A percentile compares a stretch with the other conserved stretches of the same genome.
These are phyloP conservation scores for Halcyon badia DNA, from an alignment of 2,797 vertebrate species.

Conservation along the genomic window DNA sequence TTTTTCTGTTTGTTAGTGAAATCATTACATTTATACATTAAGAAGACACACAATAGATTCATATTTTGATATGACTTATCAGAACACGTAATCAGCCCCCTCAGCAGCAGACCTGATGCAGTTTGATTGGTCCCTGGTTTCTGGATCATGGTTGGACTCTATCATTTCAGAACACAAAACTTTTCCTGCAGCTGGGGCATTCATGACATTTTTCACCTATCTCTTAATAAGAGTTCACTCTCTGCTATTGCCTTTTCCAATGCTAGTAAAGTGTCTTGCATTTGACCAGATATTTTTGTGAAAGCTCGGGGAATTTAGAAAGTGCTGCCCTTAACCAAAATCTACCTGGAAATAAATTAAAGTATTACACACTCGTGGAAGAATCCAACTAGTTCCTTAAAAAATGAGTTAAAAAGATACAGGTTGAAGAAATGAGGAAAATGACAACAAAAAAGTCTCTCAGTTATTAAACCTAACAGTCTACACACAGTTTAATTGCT, in stretches of 20 bases:
- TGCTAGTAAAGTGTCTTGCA: neutral
- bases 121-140: neutral
- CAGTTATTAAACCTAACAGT: neutral
- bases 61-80: neutral
- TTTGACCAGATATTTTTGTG: neutral
- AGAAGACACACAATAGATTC: neutral
- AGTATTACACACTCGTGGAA: neutral
- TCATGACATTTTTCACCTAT: neutral
- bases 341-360: neutral
- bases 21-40: neutral
- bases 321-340: neutral
- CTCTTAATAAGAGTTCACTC: neutral
- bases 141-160: neutral
- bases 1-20: neutral
- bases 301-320: neutral
- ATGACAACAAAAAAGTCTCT: neutral
- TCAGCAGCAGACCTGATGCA: neutral
- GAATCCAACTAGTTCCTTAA: neutral
- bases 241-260: neutral
- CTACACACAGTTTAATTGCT: conserved; percentile 5
- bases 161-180: neutral
- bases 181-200: neutral
- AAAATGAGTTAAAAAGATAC: neutral
- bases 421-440: conserved; percentile 18
- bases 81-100: neutral